Conservation (phyloP, 2,888 invertebrate species). For the Synanthedon tipuliformis region DNA sequence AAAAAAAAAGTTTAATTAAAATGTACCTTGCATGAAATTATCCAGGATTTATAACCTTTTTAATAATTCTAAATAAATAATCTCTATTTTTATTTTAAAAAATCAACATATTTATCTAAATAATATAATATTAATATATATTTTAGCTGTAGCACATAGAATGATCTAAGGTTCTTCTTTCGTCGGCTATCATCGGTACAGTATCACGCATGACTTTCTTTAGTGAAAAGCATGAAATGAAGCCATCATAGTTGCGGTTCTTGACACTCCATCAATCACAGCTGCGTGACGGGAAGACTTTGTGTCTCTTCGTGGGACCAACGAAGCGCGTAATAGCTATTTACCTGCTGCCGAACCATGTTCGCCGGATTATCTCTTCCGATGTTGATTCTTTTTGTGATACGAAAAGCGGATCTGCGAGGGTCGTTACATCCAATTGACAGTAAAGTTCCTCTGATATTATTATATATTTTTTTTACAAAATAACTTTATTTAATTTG, state of each 20-base stretch:
- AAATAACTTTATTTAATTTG: too few species aligned
- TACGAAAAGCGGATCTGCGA: constrained; percentile 37
- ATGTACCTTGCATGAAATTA: too few species aligned
- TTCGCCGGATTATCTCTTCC: constrained; percentile 46
- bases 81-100: too few species aligned
- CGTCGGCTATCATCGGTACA: constrained; percentile 14
- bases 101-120: too few species aligned
- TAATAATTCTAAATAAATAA: too few species aligned
- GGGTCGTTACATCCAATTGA: constrained; percentile 19
- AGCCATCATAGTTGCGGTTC: constrained; percentile 34
- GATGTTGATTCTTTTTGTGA: constrained; percentile 50
- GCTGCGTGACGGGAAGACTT: constrained; percentile 12
- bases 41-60: too few species aligned
- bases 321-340: constrained; percentile 65
- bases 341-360: constrained; percentile 49
- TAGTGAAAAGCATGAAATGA: constrained; percentile 51
- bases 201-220: constrained; percentile 36
- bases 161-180: constrained; percentile 5
- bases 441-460: background rate
- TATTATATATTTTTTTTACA: too few species aligned
- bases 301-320: constrained; percentile 48
- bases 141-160: too few species aligned
- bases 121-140: too few species aligned
- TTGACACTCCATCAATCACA: constrained; percentile 53
- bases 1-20: too few species aligned